Conservation (phyloP, 2,113 vertebrate genomes). For the Brachyhypopomus gauderio region DNA sequence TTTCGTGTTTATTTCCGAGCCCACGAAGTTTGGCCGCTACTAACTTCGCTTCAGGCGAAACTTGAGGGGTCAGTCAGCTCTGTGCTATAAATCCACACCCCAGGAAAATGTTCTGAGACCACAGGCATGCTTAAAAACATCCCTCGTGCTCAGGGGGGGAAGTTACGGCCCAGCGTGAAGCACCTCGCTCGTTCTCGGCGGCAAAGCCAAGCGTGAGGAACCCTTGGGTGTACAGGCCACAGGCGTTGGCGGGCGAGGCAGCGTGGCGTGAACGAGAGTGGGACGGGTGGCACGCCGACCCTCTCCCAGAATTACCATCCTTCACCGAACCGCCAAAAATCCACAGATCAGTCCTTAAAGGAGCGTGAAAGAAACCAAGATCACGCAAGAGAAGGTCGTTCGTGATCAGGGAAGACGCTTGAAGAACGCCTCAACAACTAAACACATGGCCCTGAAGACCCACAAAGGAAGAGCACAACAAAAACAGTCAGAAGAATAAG, state of each 20-base stretch:
- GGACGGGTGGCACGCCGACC: too few species aligned
- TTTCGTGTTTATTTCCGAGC: slow-evolving; percentile 1
- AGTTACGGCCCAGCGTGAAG: slow-evolving; percentile 71
- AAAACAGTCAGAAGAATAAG: too few species aligned
- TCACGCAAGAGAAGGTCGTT: too few species aligned
- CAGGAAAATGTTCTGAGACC: slow-evolving; percentile 64
- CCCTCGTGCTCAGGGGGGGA: slow-evolving; percentile 66
- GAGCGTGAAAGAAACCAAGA: too few species aligned
- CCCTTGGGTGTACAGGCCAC: slow-evolving; percentile 58
- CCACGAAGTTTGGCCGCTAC: slow-evolving; percentile 30
- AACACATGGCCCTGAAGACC: too few species aligned
- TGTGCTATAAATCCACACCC: slow-evolving; percentile 66
- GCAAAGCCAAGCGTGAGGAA: slow-evolving; percentile 47
- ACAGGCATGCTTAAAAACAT: slow-evolving; percentile 68
- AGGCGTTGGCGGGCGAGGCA: slow-evolving; percentile 58
- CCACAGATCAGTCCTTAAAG: too few species aligned
- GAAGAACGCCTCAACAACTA: too few species aligned
- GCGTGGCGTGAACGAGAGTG: slow-evolving; percentile 37
- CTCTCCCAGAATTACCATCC: too few species aligned
- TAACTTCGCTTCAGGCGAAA: slow-evolving; percentile 13
- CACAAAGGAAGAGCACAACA: too few species aligned
- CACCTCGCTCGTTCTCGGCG: slow-evolving; percentile 58
- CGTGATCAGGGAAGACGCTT: too few species aligned
- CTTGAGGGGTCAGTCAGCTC: slow-evolving; percentile 36
- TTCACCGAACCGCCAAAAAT: too few species aligned